These are phyloP conservation scores for Campaea margaritaria DNA, from an alignment of 2,888 invertebrate species.

Conservation along the genomic window DNA sequence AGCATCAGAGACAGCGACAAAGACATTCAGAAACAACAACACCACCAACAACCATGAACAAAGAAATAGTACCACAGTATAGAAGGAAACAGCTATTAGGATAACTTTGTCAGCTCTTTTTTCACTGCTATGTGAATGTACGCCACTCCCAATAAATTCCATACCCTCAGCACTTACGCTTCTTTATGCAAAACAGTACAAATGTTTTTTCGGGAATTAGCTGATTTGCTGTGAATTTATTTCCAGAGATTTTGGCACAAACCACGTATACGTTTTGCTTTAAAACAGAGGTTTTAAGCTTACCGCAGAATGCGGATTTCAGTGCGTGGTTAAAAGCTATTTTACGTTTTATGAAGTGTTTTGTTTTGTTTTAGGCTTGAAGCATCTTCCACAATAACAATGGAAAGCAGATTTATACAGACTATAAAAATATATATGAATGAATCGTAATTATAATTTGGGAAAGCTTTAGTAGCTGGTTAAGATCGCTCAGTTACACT, in stretches of 20 bases:
- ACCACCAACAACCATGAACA: too few species aligned
- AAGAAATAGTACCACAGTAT: too few species aligned
- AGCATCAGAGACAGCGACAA: too few species aligned
- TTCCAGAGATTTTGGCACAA: constrained; percentile 29
- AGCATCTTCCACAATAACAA: too few species aligned
- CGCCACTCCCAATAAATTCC: not conserved
- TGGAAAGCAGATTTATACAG: too few species aligned
- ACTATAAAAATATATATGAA: too few species aligned
- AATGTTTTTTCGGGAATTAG: constrained; percentile 20
- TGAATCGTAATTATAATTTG: too few species aligned
- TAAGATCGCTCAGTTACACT: too few species aligned
- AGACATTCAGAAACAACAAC: too few species aligned
- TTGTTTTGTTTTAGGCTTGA: not conserved
- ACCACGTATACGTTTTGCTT: constrained; percentile 19
- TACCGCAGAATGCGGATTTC: constrained; percentile 26
- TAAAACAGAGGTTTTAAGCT: constrained; percentile 29
- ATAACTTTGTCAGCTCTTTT: not conserved
- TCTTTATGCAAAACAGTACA: constrained; percentile 7
- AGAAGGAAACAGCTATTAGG: too few species aligned
- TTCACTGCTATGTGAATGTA: not conserved
- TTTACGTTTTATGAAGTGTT: constrained; percentile 16
- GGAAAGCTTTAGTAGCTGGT: too few species aligned
- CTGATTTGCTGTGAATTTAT: constrained; percentile 28
- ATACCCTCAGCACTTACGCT: not conserved
- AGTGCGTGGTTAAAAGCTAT: constrained; percentile 29